phyloP scores from a whole-genome alignment of 2,797 vertebrate genomes.

The Sebastes oblongus region DNA sequence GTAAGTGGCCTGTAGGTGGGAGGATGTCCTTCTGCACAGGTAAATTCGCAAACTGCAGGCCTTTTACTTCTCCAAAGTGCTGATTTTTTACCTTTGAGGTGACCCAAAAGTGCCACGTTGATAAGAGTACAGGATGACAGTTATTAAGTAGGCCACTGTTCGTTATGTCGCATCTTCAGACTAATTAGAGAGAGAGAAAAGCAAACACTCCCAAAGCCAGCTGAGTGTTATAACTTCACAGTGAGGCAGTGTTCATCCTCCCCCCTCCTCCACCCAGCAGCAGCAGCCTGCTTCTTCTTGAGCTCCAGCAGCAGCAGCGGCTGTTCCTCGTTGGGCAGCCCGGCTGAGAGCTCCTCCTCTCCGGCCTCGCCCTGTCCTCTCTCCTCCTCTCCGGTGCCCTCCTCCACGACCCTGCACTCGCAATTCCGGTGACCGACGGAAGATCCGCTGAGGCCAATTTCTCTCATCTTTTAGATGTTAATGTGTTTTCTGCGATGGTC shows the following conservation, averaged over 20 bases:
- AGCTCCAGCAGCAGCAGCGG: slow-evolving; percentile 66
- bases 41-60: slow-evolving; percentile 33
- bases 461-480: slow-evolving; percentile 82
- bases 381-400: slow-evolving; percentile 58
- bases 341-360: slow-evolving; percentile 71
- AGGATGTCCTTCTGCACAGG: slow-evolving; percentile 43
- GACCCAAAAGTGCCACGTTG: slow-evolving; percentile 71
- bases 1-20: slow-evolving; percentile 20
- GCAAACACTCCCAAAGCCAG: slow-evolving; percentile 51
- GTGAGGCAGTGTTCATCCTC: slow-evolving; percentile 67
- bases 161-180: slow-evolving; percentile 64
- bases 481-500: slow-evolving; percentile 50
- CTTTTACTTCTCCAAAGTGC: slow-evolving; percentile 56
- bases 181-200: slow-evolving; percentile 65
- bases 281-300: slow-evolving; percentile 56
- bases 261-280: slow-evolving; percentile 68
- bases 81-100: slow-evolving; percentile 55
- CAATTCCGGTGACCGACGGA: slow-evolving; percentile 76
- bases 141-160: slow-evolving; percentile 69
- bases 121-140: slow-evolving; percentile 41
- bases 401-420: slow-evolving; percentile 73
- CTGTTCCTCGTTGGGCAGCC: slow-evolving; percentile 64
- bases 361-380: slow-evolving; percentile 71
- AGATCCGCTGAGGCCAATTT: slow-evolving; percentile 71
- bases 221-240: slow-evolving; percentile 70